Conservation (phyloP, 2,113 vertebrate genomes). For the Xenopus tropicalis region UCB_Xtro_10.0 CM004443.2:63811001-63811500, state of each 20-base stretch:
- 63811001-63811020: conserved; percentile 50
- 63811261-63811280: conserved; percentile 60
- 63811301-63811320: conserved; percentile 58
- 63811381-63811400: conserved; percentile 61
- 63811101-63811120: conserved; percentile 50
- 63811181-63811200: conserved; percentile 62
- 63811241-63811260: conserved; percentile 56
- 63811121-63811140: conserved; percentile 47
- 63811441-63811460: conserved; percentile 58
- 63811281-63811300: conserved; percentile 56
- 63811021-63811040: conserved; percentile 49
- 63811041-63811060: conserved; percentile 42
- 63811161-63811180: conserved; percentile 51
- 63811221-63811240: conserved; percentile 61
- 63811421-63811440: conserved; percentile 59
- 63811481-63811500: conserved; percentile 59
- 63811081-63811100: conserved; percentile 51
- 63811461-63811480: conserved; percentile 59
- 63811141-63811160: conserved; percentile 54
- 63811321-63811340: conserved; percentile 58
- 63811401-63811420: conserved; percentile 53
- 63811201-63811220: conserved; percentile 50
- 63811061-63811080: conserved; percentile 49
- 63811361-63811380: conserved; percentile 59
- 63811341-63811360: conserved; percentile 61